Conservation (phyloP, 2,888 invertebrate species). For the Masnerella sp. region DNA sequence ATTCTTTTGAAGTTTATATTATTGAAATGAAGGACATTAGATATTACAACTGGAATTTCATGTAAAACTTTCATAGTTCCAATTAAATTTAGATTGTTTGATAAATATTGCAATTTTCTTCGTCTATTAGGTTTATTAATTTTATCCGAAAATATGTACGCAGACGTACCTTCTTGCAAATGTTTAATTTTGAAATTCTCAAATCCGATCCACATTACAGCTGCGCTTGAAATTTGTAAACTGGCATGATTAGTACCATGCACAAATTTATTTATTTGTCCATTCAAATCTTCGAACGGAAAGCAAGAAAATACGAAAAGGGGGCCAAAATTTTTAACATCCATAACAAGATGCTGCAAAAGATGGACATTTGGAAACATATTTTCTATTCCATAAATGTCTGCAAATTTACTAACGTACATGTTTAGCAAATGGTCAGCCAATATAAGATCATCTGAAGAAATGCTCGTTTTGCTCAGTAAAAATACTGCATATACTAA, state of each 20-base stretch:
- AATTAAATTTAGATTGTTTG: too few relatives aligned
- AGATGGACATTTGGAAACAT: not conserved
- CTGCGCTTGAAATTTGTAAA: not conserved
- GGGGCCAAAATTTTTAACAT: not conserved
- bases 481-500: not conserved
- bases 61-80: too few relatives aligned
- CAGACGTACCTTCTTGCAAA: not conserved
- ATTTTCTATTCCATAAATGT: not conserved
- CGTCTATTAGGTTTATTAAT: not conserved
- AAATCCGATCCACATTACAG: not conserved
- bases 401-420: too few relatives aligned
- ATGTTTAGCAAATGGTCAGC: too few relatives aligned
- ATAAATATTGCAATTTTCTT: too few relatives aligned
- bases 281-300: not conserved
- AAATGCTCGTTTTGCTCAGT: not conserved
- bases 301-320: not conserved
- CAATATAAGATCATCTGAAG: not conserved
- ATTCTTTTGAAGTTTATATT: too few relatives aligned
- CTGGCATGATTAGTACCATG: not conserved
- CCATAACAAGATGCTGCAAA: not conserved
- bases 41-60: too few relatives aligned
- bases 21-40: too few relatives aligned
- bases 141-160: not conserved
- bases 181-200: not conserved
- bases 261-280: not conserved